Base-by-base conservation (phyloP, 2,888 invertebrate genomes). In the Campoplex capitator region DNA sequence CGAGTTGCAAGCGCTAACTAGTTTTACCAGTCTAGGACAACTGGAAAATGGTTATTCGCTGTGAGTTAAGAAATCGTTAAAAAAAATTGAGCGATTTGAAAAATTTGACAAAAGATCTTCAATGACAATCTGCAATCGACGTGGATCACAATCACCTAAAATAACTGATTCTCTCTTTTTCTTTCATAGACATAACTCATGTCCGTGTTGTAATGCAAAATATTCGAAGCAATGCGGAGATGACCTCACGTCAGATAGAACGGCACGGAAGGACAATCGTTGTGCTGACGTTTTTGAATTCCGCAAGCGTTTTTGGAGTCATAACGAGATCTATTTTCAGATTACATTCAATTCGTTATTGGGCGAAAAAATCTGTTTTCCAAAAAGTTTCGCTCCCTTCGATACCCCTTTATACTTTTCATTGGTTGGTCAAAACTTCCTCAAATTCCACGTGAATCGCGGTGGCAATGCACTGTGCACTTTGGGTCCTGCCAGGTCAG, bases 71-170 rank as follows among this genome's bases (percentile, higher is more conserved):
- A 28, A 13, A 1, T 2, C 6, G 1, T 1, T 45, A 2, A 70
- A 70, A n/a, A 13, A 70, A 6, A 4, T 28, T 45, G 1, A n/a
- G 0, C 0, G 45, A 23, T 70, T 45, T 1, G 7, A 45, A 48
- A 16, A 13, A 16, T 28, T 23, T 11, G 45, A 42, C 7, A 11
- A 68, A 54, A 28, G 56, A 42, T 70, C 48, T 23, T 67, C 54
- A 80, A 85, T 78, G 76, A 88, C 85, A 88, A 90, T 81, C 85
- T 28, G 71, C 85, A 11, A 42, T 83, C 75, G 77, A 81, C 71
- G 84, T 89, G 91, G 88, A 90, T 91, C 86, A 91, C 91, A 92
- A 93, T 89, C 90, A 84, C 91, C 90, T 91, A 89, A 35, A 90
- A 92, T 91, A 89, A 84, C 88, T 38, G 2, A 23, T 18, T n/a